Evolutionary conservation across 2,888 invertebrate species (phyloP).

Genomic region (Protophormia terraenovae): DNA sequence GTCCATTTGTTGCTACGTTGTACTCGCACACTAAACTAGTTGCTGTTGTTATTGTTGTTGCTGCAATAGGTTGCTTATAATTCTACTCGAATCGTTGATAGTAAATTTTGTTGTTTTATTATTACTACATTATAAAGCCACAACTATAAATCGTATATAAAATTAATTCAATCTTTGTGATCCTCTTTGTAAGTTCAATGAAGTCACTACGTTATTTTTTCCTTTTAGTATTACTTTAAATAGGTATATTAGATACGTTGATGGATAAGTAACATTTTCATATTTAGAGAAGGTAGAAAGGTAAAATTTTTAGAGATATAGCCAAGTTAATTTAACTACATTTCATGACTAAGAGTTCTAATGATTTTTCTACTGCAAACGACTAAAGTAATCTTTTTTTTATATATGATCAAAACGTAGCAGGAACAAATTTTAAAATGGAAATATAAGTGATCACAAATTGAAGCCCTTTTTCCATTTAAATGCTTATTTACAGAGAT

Average conservation of each 20-base stretch:
- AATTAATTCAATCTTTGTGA: slow-evolving; percentile 34
- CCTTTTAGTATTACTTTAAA: background rate
- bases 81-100: background rate
- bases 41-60: slow-evolving; percentile 11
- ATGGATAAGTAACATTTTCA: background rate
- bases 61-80: background rate
- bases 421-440: too few relatives aligned
- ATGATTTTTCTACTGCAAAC: too few relatives aligned
- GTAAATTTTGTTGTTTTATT: slow-evolving; percentile 31
- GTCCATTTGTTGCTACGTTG: slow-evolving; percentile 44
- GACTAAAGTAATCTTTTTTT: too few relatives aligned
- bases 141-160: slow-evolving; percentile 31
- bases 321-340: too few relatives aligned
- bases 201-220: background rate
- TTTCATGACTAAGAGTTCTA: too few relatives aligned
- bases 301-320: too few relatives aligned
- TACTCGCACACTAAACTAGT: background rate
- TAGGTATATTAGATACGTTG: background rate
- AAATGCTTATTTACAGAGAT: too few relatives aligned
- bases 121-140: slow-evolving; percentile 42
- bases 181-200: slow-evolving; percentile 19
- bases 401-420: too few relatives aligned
- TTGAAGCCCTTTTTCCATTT: too few relatives aligned
- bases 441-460: too few relatives aligned
- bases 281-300: too few relatives aligned